Conservation (phyloP, 2,113 vertebrate species). For the Alethe diademata region DNA sequence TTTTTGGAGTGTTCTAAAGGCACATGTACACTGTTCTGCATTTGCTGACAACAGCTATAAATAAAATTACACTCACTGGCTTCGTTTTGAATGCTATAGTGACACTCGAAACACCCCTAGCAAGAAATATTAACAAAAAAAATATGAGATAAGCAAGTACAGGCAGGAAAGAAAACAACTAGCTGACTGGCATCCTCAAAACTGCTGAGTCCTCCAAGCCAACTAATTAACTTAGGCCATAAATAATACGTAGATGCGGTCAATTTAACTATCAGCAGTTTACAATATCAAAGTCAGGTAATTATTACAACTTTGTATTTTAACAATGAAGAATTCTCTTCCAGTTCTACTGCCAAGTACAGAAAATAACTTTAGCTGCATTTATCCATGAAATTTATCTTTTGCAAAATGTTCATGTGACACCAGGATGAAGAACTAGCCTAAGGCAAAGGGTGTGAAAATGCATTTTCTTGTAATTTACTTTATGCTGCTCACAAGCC, state of each 20-base stretch:
- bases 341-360: not conserved
- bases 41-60: not conserved
- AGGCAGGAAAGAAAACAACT: not conserved
- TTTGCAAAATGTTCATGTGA: not conserved
- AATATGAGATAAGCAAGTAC: constrained; percentile 8
- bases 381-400: not conserved
- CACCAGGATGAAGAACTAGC: not conserved
- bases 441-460: not conserved
- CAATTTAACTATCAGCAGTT: constrained; percentile 20
- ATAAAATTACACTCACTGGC: not conserved
- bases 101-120: not conserved
- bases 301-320: not conserved
- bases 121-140: not conserved
- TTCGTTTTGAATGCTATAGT: not conserved
- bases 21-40: not conserved
- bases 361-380: constrained; percentile 6
- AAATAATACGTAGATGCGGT: not conserved
- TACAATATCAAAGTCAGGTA: constrained; percentile 13
- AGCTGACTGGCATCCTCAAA: not conserved
- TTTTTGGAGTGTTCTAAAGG: not conserved
- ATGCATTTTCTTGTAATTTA: constrained; percentile 3
- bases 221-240: not conserved
- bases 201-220: not conserved
- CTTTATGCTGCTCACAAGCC: not conserved
- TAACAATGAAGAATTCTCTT: not conserved